Conservation (phyloP, 1,140 invertebrate genomes). For the Thaumatotibia leucotreta region DNA sequence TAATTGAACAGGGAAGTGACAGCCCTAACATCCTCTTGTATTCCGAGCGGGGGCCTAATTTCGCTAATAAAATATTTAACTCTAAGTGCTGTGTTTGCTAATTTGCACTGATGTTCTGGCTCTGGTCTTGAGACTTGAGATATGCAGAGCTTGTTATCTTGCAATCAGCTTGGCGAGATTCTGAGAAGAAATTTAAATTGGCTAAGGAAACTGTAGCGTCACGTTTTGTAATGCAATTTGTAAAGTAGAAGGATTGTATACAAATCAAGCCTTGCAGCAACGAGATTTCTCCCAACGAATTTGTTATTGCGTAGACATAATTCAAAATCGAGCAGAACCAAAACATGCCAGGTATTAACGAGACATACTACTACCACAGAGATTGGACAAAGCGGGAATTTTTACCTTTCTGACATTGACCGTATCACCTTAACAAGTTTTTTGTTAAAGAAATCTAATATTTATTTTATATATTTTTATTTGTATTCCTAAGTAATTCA, state of each 20-base stretch:
- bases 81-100: constrained; percentile 15
- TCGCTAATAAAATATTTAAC: constrained; percentile 16
- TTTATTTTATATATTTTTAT: too few relatives aligned
- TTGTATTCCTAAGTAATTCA: too few relatives aligned
- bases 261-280: neutral
- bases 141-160: constrained; percentile 11
- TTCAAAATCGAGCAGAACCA: neutral
- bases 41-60: constrained; percentile 2
- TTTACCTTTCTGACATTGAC: too few relatives aligned
- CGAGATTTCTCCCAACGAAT: too few relatives aligned
- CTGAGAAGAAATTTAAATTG: neutral
- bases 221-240: neutral
- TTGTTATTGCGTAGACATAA: too few relatives aligned
- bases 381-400: too few relatives aligned
- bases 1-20: constrained; percentile 55
- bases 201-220: neutral
- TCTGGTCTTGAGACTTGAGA: neutral
- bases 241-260: neutral
- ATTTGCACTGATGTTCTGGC: constrained; percentile 14
- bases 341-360: neutral
- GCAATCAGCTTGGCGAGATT: neutral
- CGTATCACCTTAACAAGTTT: too few relatives aligned
- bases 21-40: constrained; percentile 19
- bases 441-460: too few relatives aligned
- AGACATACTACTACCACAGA: too few relatives aligned